Base-by-base conservation (phyloP, 2,888 invertebrate species). In the Polymixis lichenea region DNA sequence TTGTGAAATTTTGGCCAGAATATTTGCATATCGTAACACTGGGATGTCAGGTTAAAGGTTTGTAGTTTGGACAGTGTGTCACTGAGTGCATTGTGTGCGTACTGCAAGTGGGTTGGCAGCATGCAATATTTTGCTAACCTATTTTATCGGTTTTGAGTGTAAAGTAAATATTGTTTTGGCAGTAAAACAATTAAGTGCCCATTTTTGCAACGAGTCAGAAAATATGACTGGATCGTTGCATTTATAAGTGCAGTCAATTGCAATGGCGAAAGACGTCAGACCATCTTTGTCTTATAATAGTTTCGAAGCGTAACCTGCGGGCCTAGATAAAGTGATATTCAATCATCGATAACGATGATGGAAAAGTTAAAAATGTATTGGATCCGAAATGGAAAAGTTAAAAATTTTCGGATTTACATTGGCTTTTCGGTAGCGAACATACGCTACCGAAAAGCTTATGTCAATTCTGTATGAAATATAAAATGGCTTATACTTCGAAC, bases 1-100 rank as follows among this genome's bases (percentile, higher is more conserved):
- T 94, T 92, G 93, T 89, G 91, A 90, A 92, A 92, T 92, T 92
- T 91, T 88, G 89, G 72, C 88, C 90, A 70, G 85, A 78, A 83
- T 86, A 92, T 94, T 94, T 94, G 93, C 94, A 94, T 94, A 92
- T 91, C 85, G 86, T 82, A 86, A 80, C 92, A 90, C 85, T 90
- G 91, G 87, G 87, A 88, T 88, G 87, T 86, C 87, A 75, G 77
- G 83, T 87, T 87, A 84, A 86, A 80, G 80, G 84, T 69, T 86
- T 64, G 64, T 56, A 74, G 75, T 83, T 73, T 84, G 77, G 75
- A 82, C 78, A 79, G 80, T 77, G 80, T 86, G 82, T 82, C 84
- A 80, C 66, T 56, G 60, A 73, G 61, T 51, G 75, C 69, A 79
- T 69, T 82, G 86, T 84, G 66, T 72, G 65, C 22, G 51, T 17